Conservation (phyloP, 2,888 invertebrate species). For the Sinotaia quadrata region DNA sequence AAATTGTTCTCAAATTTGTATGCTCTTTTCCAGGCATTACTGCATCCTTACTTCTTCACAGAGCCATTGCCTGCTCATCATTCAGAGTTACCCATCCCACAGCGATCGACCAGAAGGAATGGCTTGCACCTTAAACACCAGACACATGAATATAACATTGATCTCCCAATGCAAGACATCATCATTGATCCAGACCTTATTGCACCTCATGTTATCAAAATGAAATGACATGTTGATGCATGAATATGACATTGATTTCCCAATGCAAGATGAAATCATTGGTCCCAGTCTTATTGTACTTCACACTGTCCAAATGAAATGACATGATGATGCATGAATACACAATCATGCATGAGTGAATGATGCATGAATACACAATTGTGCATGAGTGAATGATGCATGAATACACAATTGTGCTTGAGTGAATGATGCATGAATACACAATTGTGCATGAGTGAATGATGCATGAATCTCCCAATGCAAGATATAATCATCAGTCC, state of each 20-base stretch:
- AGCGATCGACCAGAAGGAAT: constrained; percentile 51
- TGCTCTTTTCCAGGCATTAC: constrained; percentile 78
- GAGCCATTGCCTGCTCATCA: constrained; percentile 79
- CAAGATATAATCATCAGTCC: constrained; percentile 66
- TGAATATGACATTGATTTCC: constrained; percentile 68
- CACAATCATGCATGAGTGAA: too few relatives aligned
- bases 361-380: too few relatives aligned
- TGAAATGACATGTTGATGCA: constrained; percentile 47
- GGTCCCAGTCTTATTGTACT: constrained; percentile 65
- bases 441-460: too few relatives aligned
- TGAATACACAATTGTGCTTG: too few relatives aligned
- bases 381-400: too few relatives aligned
- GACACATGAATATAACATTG: constrained; percentile 68
- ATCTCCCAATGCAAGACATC: constrained; percentile 66
- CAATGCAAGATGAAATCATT: constrained; percentile 65
- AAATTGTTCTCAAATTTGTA: not conserved
- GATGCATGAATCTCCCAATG: constrained; percentile 65
- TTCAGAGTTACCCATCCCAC: constrained; percentile 81
- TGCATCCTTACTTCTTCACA: constrained; percentile 82
- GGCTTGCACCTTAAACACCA: constrained; percentile 64
- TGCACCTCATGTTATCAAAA: constrained; percentile 58
- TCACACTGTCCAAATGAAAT: constrained; percentile 56
- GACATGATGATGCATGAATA: constrained; percentile 59
- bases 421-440: too few relatives aligned
- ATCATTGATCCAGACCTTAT: constrained; percentile 66